These are phyloP conservation scores for Amia ocellicauda DNA, from an alignment of 2,113 vertebrate genomes.

Conservation along the genomic window DNA sequence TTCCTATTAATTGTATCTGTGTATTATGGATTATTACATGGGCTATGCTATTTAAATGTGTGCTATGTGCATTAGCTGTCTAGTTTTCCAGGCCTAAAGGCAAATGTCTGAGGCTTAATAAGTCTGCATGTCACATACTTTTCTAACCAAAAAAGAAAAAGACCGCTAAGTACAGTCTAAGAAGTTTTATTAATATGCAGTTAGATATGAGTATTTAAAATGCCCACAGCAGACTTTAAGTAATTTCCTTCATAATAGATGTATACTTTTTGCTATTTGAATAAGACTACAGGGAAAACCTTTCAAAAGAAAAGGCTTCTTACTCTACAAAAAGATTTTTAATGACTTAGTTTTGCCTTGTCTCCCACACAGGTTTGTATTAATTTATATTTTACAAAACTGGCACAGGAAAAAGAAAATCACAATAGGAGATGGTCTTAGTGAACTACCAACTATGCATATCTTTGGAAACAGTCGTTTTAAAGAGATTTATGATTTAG, in stretches of 20 bases:
- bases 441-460: no score
- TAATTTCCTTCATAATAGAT: neutral
- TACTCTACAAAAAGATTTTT: neutral
- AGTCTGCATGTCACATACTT: no score
- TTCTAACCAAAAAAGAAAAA: no score
- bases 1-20: no score
- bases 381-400: neutral
- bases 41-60: no score
- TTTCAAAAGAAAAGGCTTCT: neutral
- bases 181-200: constrained; percentile 1
- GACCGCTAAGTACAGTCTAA: neutral
- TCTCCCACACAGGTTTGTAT: neutral
- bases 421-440: neutral
- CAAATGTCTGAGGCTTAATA: no score
- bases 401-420: neutral
- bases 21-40: no score
- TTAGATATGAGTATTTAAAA: constrained; percentile 15
- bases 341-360: constrained; percentile 1
- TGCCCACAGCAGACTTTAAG: neutral
- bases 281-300: neutral
- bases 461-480: no score
- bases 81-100: no score
- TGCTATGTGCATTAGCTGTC: no score
- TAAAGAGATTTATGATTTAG: no score
- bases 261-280: constrained; percentile 1